A percentile compares a stretch with the other conserved stretches of the same genome.
These are phyloP conservation scores for Coreius guichenoti DNA, from an alignment of 2,797 vertebrate genomes.

Conservation along the genomic window DNA sequence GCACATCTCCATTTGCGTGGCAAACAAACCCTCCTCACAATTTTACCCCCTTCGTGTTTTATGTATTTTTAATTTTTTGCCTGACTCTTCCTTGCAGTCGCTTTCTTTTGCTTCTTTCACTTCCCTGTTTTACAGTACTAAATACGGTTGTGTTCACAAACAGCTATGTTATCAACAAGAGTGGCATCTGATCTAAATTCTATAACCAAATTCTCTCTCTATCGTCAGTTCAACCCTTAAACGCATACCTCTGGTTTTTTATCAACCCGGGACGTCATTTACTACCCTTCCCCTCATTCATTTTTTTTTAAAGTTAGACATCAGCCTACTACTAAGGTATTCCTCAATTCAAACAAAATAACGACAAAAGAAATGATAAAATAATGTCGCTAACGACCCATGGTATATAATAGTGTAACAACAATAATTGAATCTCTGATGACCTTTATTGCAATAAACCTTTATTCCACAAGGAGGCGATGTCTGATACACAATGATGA, in stretches of 20 bases:
- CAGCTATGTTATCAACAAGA: neutral
- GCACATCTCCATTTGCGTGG: slow-evolving; percentile 41
- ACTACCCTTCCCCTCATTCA: neutral
- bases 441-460: too few relatives aligned
- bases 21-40: slow-evolving; percentile 12
- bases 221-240: neutral
- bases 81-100: neutral
- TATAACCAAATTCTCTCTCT: neutral
- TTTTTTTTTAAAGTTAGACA: too few relatives aligned
- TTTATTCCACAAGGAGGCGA: too few relatives aligned
- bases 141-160: neutral
- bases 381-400: too few relatives aligned
- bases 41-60: slow-evolving; percentile 17
- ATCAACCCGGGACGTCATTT: neutral
- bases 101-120: neutral
- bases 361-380: too few relatives aligned
- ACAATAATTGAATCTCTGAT: too few relatives aligned
- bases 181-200: neutral
- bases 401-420: too few relatives aligned
- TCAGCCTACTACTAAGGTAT: too few relatives aligned
- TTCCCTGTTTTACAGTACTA: neutral
- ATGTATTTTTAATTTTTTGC: slow-evolving; percentile 25
- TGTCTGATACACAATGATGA: too few relatives aligned
- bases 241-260: neutral
- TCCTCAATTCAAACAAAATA: too few relatives aligned